These are phyloP conservation scores for Amphipyra berbera DNA, from an alignment of 2,888 invertebrate species.

Conservation along the genomic window DNA sequence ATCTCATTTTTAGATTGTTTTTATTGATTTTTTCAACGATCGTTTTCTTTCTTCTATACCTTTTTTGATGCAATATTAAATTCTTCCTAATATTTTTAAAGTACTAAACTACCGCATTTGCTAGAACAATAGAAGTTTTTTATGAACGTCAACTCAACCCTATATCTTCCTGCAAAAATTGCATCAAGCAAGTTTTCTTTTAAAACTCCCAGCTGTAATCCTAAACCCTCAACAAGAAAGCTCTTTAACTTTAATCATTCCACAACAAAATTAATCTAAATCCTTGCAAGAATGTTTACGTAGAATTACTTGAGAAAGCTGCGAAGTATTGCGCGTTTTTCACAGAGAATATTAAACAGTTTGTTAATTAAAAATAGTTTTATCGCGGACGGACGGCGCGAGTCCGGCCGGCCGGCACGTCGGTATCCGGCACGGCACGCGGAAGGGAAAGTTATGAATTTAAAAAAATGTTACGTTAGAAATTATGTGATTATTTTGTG, in stretches of 20 bases:
- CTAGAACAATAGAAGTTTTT: too few relatives aligned
- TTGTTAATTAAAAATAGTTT: conserved; percentile 66
- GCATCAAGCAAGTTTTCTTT: background rate
- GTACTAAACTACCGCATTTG: too few relatives aligned
- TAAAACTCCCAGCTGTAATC: conserved; percentile 10
- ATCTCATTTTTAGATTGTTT: too few relatives aligned
- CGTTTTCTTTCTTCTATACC: too few relatives aligned
- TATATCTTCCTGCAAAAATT: background rate
- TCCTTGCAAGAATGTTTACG: conserved; percentile 39
- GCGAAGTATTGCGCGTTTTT: conserved; percentile 32
- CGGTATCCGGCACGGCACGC: conserved; percentile 19
- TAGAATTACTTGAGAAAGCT: conserved; percentile 32
- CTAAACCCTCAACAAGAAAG: conserved; percentile 5
- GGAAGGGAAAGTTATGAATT: conserved; percentile 23
- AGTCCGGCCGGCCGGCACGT: conserved; percentile 26
- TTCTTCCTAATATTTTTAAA: too few relatives aligned
- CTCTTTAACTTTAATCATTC: conserved; percentile 30
- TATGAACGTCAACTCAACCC: background rate
- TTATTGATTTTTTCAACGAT: too few relatives aligned
- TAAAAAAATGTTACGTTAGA: conserved; percentile 21
- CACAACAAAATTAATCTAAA: conserved; percentile 47
- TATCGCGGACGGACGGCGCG: conserved; percentile 22
- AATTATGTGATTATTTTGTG: conserved; percentile 27
- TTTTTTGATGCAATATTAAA: too few relatives aligned
- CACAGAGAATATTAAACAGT: conserved; percentile 63